Conservation (phyloP, 2,797 vertebrate genomes). For the Anabas testudineus region DNA sequence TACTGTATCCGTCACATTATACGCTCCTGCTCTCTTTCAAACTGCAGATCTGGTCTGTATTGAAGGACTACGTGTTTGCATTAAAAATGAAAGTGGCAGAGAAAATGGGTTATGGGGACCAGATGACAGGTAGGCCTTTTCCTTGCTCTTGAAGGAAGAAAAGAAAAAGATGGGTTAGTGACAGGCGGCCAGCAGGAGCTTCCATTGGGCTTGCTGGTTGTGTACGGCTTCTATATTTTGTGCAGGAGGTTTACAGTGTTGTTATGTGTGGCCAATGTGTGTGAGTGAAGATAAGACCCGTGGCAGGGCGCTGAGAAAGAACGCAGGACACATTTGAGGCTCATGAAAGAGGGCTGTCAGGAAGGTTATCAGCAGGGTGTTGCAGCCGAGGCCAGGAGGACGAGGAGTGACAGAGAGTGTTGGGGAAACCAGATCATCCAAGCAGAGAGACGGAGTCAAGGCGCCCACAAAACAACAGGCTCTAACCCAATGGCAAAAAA, state of each 20-base stretch:
- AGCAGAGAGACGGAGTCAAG: slow-evolving; percentile 27
- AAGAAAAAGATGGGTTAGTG: slow-evolving; percentile 36
- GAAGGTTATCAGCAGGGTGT: slow-evolving; percentile 75
- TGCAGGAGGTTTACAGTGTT: slow-evolving; percentile 39
- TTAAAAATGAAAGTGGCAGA: slow-evolving; percentile 42
- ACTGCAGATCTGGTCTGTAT: slow-evolving; percentile 31
- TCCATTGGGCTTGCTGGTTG: slow-evolving; percentile 30
- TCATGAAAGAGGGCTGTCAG: slow-evolving; percentile 76
- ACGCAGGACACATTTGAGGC: slow-evolving; percentile 62
- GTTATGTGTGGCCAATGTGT: slow-evolving; percentile 77
- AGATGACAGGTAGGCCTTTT: slow-evolving; percentile 48
- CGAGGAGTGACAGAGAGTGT: slow-evolving; percentile 38
- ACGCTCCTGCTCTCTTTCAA: slow-evolving; percentile 38
- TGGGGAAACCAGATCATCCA: slow-evolving; percentile 40
- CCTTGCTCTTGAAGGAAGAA: slow-evolving; percentile 13
- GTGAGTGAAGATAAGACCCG: slow-evolving; percentile 80
- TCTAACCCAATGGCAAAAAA: slow-evolving; percentile 36
- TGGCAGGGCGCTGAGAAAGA: slow-evolving; percentile 64
- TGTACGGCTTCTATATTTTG: slow-evolving; percentile 25
- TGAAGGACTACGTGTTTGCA: slow-evolving; percentile 42
- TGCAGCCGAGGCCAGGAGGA: slow-evolving; percentile 59
- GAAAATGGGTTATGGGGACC: slow-evolving; percentile 51
- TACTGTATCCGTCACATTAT: slow-evolving; percentile 57
- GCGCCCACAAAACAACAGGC: slow-evolving; percentile 60
- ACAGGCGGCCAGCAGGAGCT: slow-evolving; percentile 44